Base-by-base conservation (phyloP, 2,888 invertebrate genomes). In the Pheosia tremula region DNA sequence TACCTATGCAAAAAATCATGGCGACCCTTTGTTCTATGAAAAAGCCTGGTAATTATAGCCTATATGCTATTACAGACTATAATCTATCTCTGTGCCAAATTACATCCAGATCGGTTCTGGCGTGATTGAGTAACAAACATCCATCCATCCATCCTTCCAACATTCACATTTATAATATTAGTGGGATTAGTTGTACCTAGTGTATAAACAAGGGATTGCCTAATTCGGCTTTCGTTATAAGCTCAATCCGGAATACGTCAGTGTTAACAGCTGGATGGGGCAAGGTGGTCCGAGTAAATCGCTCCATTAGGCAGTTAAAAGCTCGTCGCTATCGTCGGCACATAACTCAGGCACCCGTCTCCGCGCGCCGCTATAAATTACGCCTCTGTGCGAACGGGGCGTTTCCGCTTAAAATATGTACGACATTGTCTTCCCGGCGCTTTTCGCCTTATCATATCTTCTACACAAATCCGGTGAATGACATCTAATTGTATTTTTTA, bases 251-350 rank as follows among this genome's bases (percentile, higher is more conserved):
- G 78, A 70, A 81, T 83, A 80, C 80, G 81, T 77, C 80, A 78
- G 80, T 81, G 86, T 87, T 87, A 89, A 88, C 88, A 85, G 83
- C 77, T 80, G 75, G 86, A 85, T 85, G 86, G 86, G 86, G 83
- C 86, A 89, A 91, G 91, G 89, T 90, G 89, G 89, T 88, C 83
- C 84, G 85, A 89, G 89, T 91, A 91, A 93, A 93, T 93, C 93
- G 92, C 91, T 89, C 91, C 92, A 93, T 92, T 93, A 91, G 89
- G 89, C 91, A 93, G 93, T 93, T 93, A 93, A 93, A 93, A 93
- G 93, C 93, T 91, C 93, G 90, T 91, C 90, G 91, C 91, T 92
- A 93, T 93, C 93, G 90, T 85, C 84, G 87, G 87, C 82, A 89
- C 90, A 93, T 93, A 91, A 93, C 90, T 93, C 93, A 91, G 86